Conservation (phyloP, 2,113 vertebrate species). For the Benitochromis conjunctus region DNA sequence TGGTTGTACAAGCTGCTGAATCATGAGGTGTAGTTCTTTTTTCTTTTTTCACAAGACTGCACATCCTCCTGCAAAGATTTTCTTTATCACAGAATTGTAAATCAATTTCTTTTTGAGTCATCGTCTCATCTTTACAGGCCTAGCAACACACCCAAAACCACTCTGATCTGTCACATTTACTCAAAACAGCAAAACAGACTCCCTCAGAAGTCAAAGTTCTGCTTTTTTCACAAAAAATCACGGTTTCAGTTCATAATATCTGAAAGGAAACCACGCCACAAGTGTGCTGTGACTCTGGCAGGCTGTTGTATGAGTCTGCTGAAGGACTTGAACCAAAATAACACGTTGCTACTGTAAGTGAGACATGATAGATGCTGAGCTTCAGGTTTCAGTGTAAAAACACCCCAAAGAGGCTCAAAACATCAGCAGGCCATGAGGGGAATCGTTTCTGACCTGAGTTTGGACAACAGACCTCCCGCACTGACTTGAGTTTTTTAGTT, state of each 20-base stretch:
- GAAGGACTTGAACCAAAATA: not conserved
- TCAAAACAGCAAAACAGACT: not conserved
- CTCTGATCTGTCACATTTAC: not conserved
- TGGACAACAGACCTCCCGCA: not conserved
- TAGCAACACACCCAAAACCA: not conserved
- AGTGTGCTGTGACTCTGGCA: not conserved
- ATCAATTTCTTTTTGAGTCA: not conserved
- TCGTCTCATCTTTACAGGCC: not conserved
- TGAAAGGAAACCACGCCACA: not conserved
- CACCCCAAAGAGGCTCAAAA: not conserved
- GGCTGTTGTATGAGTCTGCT: not conserved
- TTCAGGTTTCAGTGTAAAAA: not conserved
- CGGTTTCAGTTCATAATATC: constrained; percentile 1
- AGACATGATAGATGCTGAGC: not conserved
- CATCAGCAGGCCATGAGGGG: not conserved
- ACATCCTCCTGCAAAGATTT: not conserved
- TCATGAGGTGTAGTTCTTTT: not conserved
- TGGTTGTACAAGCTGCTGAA: not conserved
- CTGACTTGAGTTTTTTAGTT: not conserved
- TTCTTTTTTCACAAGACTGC: not conserved
- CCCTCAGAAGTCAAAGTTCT: not conserved
- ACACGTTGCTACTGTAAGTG: not conserved
- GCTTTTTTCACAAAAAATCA: not conserved
- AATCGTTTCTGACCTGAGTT: not conserved
- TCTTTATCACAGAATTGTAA: not conserved